A percentile compares a stretch with the other conserved stretches of the same genome.
These are phyloP conservation scores for Thalassophryne amazonica DNA, from an alignment of 2,797 vertebrate species.

Conservation along the genomic window DNA sequence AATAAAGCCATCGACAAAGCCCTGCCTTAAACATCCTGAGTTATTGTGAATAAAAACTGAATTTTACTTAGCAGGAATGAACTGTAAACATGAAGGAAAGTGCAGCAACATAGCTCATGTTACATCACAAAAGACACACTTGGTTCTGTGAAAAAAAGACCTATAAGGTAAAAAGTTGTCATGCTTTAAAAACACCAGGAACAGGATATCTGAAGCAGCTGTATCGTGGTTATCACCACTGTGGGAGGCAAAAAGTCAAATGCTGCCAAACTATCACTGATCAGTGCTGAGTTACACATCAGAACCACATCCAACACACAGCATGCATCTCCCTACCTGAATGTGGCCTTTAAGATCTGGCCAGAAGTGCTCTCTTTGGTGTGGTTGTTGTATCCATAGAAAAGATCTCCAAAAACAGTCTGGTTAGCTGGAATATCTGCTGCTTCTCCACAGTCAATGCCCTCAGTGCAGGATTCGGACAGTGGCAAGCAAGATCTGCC, in stretches of 20 bases:
- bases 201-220: slow-evolving; percentile 1
- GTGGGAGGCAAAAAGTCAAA: not conserved
- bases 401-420: slow-evolving; percentile 94
- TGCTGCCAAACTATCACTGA: not conserved
- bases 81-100: too few species aligned
- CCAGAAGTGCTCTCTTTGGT: slow-evolving; percentile 86
- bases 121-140: too few species aligned
- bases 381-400: slow-evolving; percentile 97
- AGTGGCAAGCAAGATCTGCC: slow-evolving; percentile 91
- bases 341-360: slow-evolving; percentile 93
- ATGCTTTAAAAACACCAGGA: not conserved
- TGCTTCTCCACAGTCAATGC: slow-evolving; percentile 85
- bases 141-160: too few species aligned
- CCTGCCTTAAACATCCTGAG: too few species aligned
- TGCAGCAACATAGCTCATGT: too few species aligned
- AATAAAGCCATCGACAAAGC: too few species aligned
- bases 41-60: too few species aligned
- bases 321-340: slow-evolving; percentile 82
- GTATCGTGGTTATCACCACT: not conserved
- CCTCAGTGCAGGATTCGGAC: slow-evolving; percentile 88
- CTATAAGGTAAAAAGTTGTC: too few species aligned
- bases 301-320: slow-evolving; percentile 16
- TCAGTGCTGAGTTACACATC: slow-evolving; percentile 30
- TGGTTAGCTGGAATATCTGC: slow-evolving; percentile 93
- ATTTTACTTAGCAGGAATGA: too few species aligned